Percentiles rank a stretch among this genome's conserved stretches.
These are phyloP conservation scores for Sphaerodactylus townsendi DNA, from an alignment of 2,113 vertebrate genomes.

Conservation along the genomic window DNA sequence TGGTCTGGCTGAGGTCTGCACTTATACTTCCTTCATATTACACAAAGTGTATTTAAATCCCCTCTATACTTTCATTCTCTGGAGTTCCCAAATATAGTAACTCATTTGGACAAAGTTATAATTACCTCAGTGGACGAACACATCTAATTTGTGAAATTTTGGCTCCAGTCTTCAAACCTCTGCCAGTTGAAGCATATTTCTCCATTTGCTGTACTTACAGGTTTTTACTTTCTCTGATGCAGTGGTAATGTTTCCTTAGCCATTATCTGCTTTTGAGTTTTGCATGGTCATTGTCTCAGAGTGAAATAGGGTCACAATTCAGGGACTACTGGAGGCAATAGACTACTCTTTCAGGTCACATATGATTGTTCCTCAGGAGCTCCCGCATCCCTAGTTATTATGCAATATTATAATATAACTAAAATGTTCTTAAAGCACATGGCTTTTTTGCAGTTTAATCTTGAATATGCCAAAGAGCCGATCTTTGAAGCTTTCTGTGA, in stretches of 20 bases:
- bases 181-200: not conserved
- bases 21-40: not conserved
- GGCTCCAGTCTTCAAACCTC: slow-evolving; percentile 9
- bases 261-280: not conserved
- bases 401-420: not conserved
- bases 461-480: not conserved
- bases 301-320: not conserved
- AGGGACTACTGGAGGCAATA: not conserved
- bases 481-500: not conserved
- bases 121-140: slow-evolving; percentile 49
- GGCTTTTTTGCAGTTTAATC: not conserved
- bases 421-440: not conserved
- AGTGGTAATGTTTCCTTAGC: not conserved
- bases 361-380: not conserved
- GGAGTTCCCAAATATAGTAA: slow-evolving; percentile 44
- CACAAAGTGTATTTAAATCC: not conserved
- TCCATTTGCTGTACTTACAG: not conserved
- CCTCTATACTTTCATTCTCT: slow-evolving; percentile 3
- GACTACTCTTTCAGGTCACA: not conserved
- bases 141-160: slow-evolving; percentile 45
- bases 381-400: not conserved
- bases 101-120: slow-evolving; percentile 54
- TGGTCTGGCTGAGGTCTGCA: not conserved
- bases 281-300: not conserved
- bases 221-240: not conserved